Evolutionary conservation across 2,113 vertebrate genomes (phyloP).

Genomic region (Microcebus jonahi): DNA sequence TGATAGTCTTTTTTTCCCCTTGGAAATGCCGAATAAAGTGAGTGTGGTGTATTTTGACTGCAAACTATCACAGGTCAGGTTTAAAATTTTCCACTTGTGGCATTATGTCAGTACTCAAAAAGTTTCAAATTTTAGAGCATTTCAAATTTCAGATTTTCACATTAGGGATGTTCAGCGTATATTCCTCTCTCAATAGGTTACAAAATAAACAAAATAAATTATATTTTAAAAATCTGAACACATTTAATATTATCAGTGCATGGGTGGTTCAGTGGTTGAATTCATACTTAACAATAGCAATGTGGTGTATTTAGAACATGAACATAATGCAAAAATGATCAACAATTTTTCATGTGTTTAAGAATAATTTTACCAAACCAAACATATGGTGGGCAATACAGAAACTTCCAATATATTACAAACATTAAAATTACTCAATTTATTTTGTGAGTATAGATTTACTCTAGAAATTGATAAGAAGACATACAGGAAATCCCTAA

Average conservation of each 20-base stretch:
- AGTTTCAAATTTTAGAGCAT: background rate
- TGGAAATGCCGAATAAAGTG: background rate
- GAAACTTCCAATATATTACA: background rate
- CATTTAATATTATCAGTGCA: no score
- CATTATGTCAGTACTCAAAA: background rate
- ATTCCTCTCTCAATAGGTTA: background rate
- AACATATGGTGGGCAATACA: background rate
- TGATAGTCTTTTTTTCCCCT: background rate
- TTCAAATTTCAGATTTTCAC: background rate
- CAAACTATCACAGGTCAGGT: background rate
- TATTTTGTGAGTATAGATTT: background rate
- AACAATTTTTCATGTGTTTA: background rate
- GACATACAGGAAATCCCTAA: background rate
- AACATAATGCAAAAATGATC: background rate
- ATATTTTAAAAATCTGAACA: background rate
- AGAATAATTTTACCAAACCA: background rate
- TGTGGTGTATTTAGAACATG: background rate
- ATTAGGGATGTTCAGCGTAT: background rate
- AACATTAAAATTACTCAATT: background rate
- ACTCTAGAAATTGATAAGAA: background rate
- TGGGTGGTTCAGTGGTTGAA: no score
- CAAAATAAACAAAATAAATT: background rate
- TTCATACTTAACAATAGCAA: background rate
- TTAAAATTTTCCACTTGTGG: background rate
- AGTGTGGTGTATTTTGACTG: background rate